These are phyloP conservation scores for Apeltes quadracus DNA, from an alignment of 2,113 vertebrate genomes.

Conservation along the genomic window DNA sequence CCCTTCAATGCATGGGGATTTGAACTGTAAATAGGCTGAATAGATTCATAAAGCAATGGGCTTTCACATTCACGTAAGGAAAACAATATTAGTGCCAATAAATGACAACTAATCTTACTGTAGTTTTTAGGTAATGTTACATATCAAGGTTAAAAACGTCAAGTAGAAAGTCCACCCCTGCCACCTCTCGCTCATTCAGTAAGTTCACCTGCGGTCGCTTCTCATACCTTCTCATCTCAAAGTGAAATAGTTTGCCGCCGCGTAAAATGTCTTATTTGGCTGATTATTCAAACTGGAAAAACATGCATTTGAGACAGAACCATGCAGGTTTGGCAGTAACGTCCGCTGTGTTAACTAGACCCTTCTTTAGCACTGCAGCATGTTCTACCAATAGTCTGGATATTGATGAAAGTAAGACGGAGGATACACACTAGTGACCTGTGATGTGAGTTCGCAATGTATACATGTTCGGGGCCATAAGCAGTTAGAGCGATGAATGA, in stretches of 20 bases:
- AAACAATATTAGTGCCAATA: too few relatives aligned
- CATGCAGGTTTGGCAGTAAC: background rate
- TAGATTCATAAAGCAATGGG: slow-evolving; percentile 40
- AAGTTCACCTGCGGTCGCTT: too few relatives aligned
- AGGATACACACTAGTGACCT: background rate
- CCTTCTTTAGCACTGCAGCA: background rate
- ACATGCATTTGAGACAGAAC: too few relatives aligned
- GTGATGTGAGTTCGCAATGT: background rate
- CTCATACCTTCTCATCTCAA: too few relatives aligned
- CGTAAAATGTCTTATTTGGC: too few relatives aligned
- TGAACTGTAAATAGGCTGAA: slow-evolving; percentile 51
- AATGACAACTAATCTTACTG: too few relatives aligned
- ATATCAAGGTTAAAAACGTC: too few relatives aligned
- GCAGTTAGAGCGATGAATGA: background rate
- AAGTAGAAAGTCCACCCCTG: too few relatives aligned
- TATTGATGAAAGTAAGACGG: background rate
- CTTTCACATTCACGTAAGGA: slow-evolving; percentile 27
- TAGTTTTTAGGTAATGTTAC: too few relatives aligned
- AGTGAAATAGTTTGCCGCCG: too few relatives aligned
- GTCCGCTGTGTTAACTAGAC: background rate
- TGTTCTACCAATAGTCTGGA: background rate
- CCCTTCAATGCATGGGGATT: slow-evolving; percentile 46
- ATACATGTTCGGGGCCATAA: background rate
- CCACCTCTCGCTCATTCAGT: too few relatives aligned
- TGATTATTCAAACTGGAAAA: too few relatives aligned